Evolutionary conservation across 2,113 vertebrate genomes (phyloP).

Genomic region (Triplophysa dalaica): DNA sequence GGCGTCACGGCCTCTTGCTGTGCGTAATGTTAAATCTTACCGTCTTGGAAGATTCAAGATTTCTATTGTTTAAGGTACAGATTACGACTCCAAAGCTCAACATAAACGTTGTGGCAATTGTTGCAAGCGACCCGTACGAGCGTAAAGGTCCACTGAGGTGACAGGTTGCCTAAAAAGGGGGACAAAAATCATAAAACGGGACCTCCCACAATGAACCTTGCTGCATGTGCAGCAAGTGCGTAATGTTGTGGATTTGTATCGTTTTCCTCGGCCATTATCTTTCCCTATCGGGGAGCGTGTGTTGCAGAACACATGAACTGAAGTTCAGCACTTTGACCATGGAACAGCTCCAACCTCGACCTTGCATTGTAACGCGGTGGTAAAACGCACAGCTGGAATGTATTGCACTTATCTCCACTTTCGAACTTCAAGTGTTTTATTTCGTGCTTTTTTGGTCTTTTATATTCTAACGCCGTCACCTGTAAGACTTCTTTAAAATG

Average conservation of each 20-base stretch:
- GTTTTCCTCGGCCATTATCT: conserved; percentile 17
- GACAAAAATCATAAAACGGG: conserved; percentile 39
- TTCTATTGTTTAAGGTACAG: conserved; percentile 49
- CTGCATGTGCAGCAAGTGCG: conserved; percentile 64
- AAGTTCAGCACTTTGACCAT: conserved; percentile 72
- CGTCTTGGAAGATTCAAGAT: conserved; percentile 76
- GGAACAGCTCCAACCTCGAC: conserved; percentile 74
- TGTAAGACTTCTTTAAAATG: conserved; percentile 68
- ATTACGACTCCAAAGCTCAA: conserved; percentile 41
- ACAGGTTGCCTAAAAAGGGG: conserved; percentile 27
- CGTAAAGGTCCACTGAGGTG: conserved; percentile 8
- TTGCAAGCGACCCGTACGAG: conserved; percentile 56
- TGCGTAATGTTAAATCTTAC: conserved; percentile 67
- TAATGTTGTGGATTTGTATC: conserved; percentile 51
- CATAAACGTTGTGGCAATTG: conserved; percentile 37
- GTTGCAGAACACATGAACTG: conserved; percentile 61
- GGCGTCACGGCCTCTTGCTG: conserved; percentile 36
- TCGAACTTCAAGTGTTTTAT: conserved; percentile 41
- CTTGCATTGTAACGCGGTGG: conserved; percentile 47
- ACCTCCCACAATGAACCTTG: conserved; percentile 58
- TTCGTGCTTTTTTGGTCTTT: conserved; percentile 74
- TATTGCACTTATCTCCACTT: conserved; percentile 71
- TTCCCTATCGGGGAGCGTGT: conserved; percentile 48
- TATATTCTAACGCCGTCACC: conserved; percentile 62
- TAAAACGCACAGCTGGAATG: conserved; percentile 62